Base-by-base conservation (phyloP, 1,140 invertebrate genomes). In the Heterodera carotae region DNA sequence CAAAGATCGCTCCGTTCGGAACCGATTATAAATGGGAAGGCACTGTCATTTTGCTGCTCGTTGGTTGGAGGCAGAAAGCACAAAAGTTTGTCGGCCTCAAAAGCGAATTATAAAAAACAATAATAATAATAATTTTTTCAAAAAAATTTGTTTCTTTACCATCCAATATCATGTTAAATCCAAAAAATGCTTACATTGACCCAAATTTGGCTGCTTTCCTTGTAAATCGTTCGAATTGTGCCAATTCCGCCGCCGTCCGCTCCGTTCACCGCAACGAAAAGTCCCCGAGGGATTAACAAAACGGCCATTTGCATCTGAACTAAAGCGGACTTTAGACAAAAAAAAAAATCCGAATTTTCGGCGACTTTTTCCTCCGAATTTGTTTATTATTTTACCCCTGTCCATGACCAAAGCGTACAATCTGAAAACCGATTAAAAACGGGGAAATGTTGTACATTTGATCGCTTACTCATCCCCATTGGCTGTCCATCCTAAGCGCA, bases 1-100 rank as follows among this genome's bases (percentile, higher is more conserved):
- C 82, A 85, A n/a, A 68, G 27, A 33, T 84, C 71, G 22, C 29
- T n/a, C 31, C 81, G 84, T 76, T 83, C 82, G 27, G 82, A 83
- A 6, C 76, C 82, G 29, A 82, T 70, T 48, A 83, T 84, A 15
- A 81, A 56, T 25, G 48, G 39, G 60, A 12, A 56, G 22, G 80
- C n/a, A 29, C 43, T 43, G 10, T 33, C 27, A 15, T 59, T 74
- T 60, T 84, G 71, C 1, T 33, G 10, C 27, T 70, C 4, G 39
- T 53, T 59, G 31, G 62, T 0, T 43, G 78, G n/a, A 6, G 64
- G 81, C 8, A 83, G 56, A 53, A 84, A 84, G 27, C 43, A 25
- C 22, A 73, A 81, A 18, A 76, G 48, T 56, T 83, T 84, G 59
- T 84, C 85, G 27, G 29, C 39, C 82, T 82, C 6, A 82, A 68